Evolutionary conservation across 1,140 invertebrate genomes (phyloP), one percentile per base, ranked within the genome.

Genomic region (Lysiphlebus fabarum): DNA sequence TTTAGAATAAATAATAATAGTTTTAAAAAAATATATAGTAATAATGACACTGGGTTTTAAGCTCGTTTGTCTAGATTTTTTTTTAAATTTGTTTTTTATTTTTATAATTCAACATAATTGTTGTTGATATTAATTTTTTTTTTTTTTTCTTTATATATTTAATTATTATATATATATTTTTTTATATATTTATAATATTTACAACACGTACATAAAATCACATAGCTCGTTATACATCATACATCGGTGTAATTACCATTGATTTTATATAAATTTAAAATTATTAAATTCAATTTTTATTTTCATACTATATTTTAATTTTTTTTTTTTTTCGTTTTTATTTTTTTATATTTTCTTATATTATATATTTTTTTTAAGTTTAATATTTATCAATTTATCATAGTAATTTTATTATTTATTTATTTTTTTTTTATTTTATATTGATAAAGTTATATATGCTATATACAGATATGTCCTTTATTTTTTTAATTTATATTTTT

Each of bases 171-270:
- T n/a, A n/a, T n/a, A n/a, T n/a, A n/a, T 69, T 70, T 67, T 64
- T 67, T 65, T 69, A 41, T 54, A 61, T 61, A 62, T 58, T 14
- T 62, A 62, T 62, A 67, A 26, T 77, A 77, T 78, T 70, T 77
- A 79, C 73, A 79, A 72, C 67, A 75, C 63, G 70, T 77, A 77
- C 70, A 76, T 75, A 76, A 77, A 74, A 79, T 79, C 77, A 79
- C 75, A 79, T 78, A 74, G 69, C 72, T 78, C 69, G 65, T 70
- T 77, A 75, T 64, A 60, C 71, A 64, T 74, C 66, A 70, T 60
- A 54, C n/a, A 26, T 26, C 17, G 17, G 17, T 26, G 17, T 26
- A 26, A 26, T 26, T 26, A 26, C 17, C 17, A 26, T 26, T 26
- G 17, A 26, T 26, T 4, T 26, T 26, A n/a, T n/a, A n/a, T n/a